A percentile compares a stretch with the other conserved stretches of the same genome.
Evolutionary conservation across 1,140 invertebrate genomes (phyloP).

Genomic region (Cotesia typhae): DNA sequence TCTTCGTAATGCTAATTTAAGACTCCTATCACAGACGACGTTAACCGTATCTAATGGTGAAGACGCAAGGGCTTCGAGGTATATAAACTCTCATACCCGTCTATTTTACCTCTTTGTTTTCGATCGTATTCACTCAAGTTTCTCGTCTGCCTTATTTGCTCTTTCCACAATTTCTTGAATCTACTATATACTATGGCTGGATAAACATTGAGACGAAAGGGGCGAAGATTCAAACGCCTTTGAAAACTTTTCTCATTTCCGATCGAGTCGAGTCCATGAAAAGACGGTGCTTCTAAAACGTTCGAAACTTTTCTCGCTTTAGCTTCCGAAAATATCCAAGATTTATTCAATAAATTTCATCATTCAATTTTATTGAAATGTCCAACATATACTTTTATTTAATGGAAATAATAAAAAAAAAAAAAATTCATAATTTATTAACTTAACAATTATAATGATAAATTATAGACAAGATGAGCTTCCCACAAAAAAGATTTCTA

Average conservation of each 20-base stretch:
- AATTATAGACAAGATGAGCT: too few relatives aligned
- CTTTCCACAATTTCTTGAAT: slow-evolving; percentile 3
- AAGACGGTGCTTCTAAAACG: slow-evolving; percentile 21
- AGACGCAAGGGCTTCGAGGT: slow-evolving; percentile 35
- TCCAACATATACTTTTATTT: too few relatives aligned
- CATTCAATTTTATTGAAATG: slow-evolving; percentile 10
- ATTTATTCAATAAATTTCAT: slow-evolving; percentile 21
- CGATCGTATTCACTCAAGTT: slow-evolving; percentile 18
- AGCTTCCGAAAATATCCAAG: background rate
- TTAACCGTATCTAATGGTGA: slow-evolving; percentile 58
- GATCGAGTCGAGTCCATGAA: slow-evolving; percentile 49
- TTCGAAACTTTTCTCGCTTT: background rate
- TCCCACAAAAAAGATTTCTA: too few relatives aligned
- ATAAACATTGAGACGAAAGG: slow-evolving; percentile 34
- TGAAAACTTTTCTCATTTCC: slow-evolving; percentile 60
- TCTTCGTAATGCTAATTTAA: slow-evolving; percentile 56
- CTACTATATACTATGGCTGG: slow-evolving; percentile 33
- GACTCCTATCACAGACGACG: slow-evolving; percentile 46
- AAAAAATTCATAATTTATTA: background rate
- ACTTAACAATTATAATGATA: too few relatives aligned
- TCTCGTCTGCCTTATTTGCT: background rate
- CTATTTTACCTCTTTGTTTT: slow-evolving; percentile 27
- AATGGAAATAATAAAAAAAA: slow-evolving; percentile 17
- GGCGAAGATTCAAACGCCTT: slow-evolving; percentile 21
- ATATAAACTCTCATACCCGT: slow-evolving; percentile 34